A percentile compares a stretch with the other conserved stretches of the same genome.
Conservation (phyloP, 1,140 invertebrate species). For the Scylla paramamosain region DNA sequence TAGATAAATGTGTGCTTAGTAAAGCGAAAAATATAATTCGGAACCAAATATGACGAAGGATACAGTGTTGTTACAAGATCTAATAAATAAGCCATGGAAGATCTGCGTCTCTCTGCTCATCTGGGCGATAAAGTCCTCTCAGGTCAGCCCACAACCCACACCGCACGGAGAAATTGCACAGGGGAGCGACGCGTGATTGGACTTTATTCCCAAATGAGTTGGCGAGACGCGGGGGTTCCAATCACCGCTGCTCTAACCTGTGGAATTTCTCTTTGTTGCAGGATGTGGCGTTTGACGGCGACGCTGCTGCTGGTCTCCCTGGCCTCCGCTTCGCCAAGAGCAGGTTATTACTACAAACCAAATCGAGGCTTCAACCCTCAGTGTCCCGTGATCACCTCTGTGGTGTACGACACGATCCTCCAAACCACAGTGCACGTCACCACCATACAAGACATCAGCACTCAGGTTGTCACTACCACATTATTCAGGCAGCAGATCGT, state of each 20-base stretch:
- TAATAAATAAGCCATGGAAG: too few relatives aligned
- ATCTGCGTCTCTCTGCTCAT: constrained; percentile 63
- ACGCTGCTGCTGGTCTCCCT: constrained; percentile 66
- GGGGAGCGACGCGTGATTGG: constrained; percentile 73
- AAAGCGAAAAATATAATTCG: too few relatives aligned
- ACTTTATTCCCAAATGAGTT: constrained; percentile 76
- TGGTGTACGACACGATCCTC: constrained; percentile 36
- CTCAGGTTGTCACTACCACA: constrained; percentile 60
- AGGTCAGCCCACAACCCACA: constrained; percentile 71
- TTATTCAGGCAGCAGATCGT: constrained; percentile 31
- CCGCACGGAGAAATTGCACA: constrained; percentile 72
- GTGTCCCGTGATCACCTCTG: constrained; percentile 53
- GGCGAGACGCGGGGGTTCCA: constrained; percentile 74
- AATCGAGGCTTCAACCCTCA: constrained; percentile 6
- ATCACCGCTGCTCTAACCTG: constrained; percentile 75
- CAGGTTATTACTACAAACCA: constrained; percentile 45
- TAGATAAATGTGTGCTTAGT: too few relatives aligned
- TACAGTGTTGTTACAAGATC: too few relatives aligned
- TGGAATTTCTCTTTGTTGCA: constrained; percentile 75
- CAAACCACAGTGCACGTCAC: constrained; percentile 30
- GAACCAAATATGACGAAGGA: too few relatives aligned
- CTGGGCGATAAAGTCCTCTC: constrained; percentile 75
- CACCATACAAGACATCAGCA: constrained; percentile 49
- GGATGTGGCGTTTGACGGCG: constrained; percentile 72
- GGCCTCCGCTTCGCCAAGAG: constrained; percentile 52